phyloP scores from a whole-genome alignment of 30 jellyfish, hydroid and myxozoan genomes.

The Morbakka virulenta region DNA sequence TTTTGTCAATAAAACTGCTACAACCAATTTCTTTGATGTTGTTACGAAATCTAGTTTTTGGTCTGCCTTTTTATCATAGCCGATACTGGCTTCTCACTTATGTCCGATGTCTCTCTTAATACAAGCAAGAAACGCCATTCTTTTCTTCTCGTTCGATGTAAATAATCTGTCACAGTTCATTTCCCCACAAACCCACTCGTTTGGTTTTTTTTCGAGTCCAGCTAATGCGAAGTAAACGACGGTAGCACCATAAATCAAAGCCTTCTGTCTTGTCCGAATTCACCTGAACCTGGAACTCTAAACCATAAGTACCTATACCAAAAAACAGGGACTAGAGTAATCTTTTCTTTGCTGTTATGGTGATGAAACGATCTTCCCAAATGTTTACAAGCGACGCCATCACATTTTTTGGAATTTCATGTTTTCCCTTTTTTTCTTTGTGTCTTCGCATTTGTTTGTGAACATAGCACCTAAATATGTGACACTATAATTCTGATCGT shows the following conservation, averaged over 20 bases:
- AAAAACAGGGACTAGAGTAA: background rate
- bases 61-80: no score
- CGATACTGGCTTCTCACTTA: no score
- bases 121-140: no score
- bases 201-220: background rate
- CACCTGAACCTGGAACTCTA: background rate
- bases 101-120: no score
- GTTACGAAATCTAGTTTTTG: no score
- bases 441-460: background rate
- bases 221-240: background rate
- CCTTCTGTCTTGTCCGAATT: background rate
- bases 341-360: constrained; percentile 4
- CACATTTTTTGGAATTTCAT: background rate
- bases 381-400: background rate
- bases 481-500: no score
- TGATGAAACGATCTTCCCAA: background rate
- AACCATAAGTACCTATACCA: background rate
- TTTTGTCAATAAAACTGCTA: no score
- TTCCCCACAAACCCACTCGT: background rate
- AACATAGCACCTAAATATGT: background rate
- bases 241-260: constrained; percentile 16
- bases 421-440: no score
- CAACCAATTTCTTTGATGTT: no score
- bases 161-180: background rate
- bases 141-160: no score